A percentile compares a stretch with the other conserved stretches of the same genome.
Conservation (phyloP, 2,888 invertebrate genomes). For the Mallateleia sp. region DNA sequence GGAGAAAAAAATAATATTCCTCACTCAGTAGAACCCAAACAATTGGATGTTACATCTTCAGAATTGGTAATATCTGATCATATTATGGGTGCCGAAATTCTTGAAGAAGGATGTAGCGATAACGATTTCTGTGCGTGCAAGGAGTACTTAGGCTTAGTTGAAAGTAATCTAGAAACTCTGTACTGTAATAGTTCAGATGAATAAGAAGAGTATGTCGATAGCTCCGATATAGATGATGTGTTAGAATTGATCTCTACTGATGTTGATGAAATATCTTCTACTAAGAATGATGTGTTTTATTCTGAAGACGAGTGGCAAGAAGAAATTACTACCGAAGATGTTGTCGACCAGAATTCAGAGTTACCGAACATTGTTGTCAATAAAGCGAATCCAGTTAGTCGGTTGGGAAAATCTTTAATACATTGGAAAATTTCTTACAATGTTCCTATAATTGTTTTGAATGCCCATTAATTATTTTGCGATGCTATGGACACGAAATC, state of each 20-base stretch:
- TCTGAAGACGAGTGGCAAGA: not conserved
- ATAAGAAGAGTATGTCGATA: not conserved
- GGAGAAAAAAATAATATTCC: not conserved
- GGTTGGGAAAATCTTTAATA: not conserved
- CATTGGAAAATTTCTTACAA: not conserved
- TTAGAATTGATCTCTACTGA: not conserved
- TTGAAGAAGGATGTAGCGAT: not conserved
- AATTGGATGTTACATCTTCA: not conserved
- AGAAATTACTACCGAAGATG: not conserved
- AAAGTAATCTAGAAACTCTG: not conserved
- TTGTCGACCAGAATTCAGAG: too few species aligned
- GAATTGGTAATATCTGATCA: not conserved
- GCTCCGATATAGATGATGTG: not conserved
- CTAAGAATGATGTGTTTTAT: not conserved
- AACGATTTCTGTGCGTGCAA: not conserved
- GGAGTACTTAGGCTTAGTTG: not conserved
- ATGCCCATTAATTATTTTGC: slow-evolving; percentile 25
- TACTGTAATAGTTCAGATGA: not conserved
- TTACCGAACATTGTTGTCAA: not conserved
- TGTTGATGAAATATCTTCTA: not conserved
- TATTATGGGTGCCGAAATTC: not conserved
- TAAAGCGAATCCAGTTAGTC: not conserved
- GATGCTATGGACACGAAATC: not conserved
- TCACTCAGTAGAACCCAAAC: not conserved
- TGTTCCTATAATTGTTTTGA: not conserved